Base-by-base conservation (phyloP, 2,888 invertebrate species). In the Suillia variegata region DNA sequence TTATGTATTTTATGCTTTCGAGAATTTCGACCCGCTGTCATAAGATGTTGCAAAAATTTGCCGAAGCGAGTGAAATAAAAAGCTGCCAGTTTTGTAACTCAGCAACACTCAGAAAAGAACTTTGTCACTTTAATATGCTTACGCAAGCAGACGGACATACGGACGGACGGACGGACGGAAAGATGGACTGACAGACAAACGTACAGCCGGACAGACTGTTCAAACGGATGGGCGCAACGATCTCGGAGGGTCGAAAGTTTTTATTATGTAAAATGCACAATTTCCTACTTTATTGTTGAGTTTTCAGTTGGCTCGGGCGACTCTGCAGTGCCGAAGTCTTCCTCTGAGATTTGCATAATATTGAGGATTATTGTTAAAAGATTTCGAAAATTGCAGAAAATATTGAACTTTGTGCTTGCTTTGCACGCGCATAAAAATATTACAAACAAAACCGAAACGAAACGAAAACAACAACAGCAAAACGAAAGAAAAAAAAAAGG, bases 351-450 rank as follows among this genome's bases (percentile, higher is more conserved):
- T 38, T 38, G 38, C 38, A 38, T 38, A 38, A 38, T 38, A 38
- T 38, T 38, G n/a, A 8, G 38, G 38, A 38, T 38, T 38, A 38
- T 38, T 38, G 38, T n/a, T 38, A n/a, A 8, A 8, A n/a, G 38
- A 38, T 38, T 38, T 38, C n/a, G 38, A 8, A 38, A 38, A 38
- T 38, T n/a, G 38, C 26, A 38, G 13, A 38, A 12, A 31, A 38
- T 38, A 38, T 38, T 38, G 38, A 38, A 38, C 38, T 38, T 38
- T 38, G n/a, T 38, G 38, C 38, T 13, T 38, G n/a, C n/a, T n/a
- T 8, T 13, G 6, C 12, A 38, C 10, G 26, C 26, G 38, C 38
- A 3, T 12, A n/a, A 38, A 8, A 38, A 8, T n/a, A 26, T 10
- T 26, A 26, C 26, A 26, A 26, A 10, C 26, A 26, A 6, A 4